Evolutionary conservation across 1,140 invertebrate species (phyloP).

Genomic region (Parasteatoda tepidariorum): DNA sequence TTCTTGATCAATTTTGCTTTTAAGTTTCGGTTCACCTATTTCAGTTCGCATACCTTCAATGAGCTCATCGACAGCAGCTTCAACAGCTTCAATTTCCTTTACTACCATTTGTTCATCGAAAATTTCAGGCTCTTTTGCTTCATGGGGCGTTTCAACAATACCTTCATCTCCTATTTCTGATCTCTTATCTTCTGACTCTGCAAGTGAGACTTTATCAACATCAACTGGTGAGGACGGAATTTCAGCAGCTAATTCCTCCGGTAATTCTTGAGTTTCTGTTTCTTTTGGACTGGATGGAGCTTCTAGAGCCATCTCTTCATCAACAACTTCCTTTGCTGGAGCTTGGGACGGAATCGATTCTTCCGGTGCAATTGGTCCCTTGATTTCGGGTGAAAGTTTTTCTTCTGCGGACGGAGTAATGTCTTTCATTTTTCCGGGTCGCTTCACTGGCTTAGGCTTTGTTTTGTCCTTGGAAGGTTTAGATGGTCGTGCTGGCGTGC

Average conservation of each 20-base stretch:
- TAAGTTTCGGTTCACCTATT: slow-evolving; percentile 34
- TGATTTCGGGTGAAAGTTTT: slow-evolving; percentile 1
- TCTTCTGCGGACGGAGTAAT: slow-evolving; percentile 40
- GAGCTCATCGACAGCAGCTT: slow-evolving; percentile 54
- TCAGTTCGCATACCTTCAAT: slow-evolving; percentile 50
- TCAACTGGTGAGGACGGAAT: slow-evolving; percentile 37
- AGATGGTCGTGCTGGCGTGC: background rate
- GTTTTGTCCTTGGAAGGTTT: slow-evolving; percentile 57
- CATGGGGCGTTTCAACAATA: background rate
- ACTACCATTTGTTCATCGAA: slow-evolving; percentile 55
- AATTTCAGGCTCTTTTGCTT: background rate
- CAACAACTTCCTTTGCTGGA: background rate
- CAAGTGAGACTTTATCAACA: background rate
- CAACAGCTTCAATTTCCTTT: slow-evolving; percentile 54
- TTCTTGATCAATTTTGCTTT: background rate
- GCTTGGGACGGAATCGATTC: slow-evolving; percentile 44
- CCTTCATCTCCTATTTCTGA: background rate
- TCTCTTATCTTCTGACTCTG: background rate
- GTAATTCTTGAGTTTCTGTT: background rate
- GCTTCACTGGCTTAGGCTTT: slow-evolving; percentile 50
- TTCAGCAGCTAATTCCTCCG: slow-evolving; percentile 7
- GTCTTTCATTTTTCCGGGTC: slow-evolving; percentile 44
- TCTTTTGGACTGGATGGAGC: slow-evolving; percentile 51
- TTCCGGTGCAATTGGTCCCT: slow-evolving; percentile 32
- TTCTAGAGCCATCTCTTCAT: slow-evolving; percentile 3